These are phyloP conservation scores for Watersipora subatra DNA, from an alignment of 1,140 invertebrate species.

Conservation along the genomic window DNA sequence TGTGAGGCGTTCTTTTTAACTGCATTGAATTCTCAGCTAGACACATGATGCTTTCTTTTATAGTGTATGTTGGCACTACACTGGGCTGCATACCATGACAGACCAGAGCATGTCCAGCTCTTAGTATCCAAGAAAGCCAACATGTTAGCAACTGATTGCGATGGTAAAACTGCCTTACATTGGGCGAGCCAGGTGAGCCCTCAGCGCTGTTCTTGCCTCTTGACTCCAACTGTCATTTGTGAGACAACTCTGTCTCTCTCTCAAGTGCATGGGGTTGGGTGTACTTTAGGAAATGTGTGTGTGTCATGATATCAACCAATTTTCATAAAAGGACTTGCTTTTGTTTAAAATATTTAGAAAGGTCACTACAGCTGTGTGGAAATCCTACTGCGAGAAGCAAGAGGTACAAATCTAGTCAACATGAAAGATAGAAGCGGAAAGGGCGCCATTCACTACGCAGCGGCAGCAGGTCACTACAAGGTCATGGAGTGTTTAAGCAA, in stretches of 20 bases:
- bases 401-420: conserved; percentile 13
- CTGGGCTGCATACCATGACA: conserved; percentile 31
- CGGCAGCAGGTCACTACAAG: conserved; percentile 22
- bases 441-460: conserved; percentile 24
- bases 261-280: no score
- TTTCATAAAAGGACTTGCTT: no score
- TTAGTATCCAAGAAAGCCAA: conserved; percentile 21
- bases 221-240: no score
- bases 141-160: conserved; percentile 19
- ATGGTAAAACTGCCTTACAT: conserved; percentile 29
- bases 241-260: no score
- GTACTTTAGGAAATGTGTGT: no score
- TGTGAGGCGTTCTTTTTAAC: no score
- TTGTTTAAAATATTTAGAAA: no score
- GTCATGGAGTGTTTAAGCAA: conserved; percentile 17
- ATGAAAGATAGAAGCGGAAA: conserved; percentile 22
- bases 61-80: conserved; percentile 33
- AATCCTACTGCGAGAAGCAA: conserved; percentile 11
- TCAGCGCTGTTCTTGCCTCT: no score
- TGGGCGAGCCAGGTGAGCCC: conserved; percentile 29
- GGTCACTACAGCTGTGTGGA: conserved; percentile 17
- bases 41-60: no score
- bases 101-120: conserved; percentile 21
- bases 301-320: no score
- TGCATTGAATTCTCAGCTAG: no score